A percentile compares a stretch with the other conserved stretches of the same genome.
Conservation (phyloP, 2,888 invertebrate genomes). For the Leuctra nigra region DNA sequence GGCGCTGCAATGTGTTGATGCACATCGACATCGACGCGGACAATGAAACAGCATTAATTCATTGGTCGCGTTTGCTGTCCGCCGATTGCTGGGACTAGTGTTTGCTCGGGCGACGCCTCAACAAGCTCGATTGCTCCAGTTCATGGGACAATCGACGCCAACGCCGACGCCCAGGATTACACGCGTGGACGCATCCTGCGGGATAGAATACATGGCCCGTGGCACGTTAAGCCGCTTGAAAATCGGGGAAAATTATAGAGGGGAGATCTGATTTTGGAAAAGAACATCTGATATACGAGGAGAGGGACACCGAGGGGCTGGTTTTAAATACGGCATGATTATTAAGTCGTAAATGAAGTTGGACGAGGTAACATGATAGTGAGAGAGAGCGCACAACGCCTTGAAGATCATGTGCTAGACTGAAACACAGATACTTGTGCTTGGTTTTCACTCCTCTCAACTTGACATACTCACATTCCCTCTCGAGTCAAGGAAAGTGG, state of each 20-base stretch:
- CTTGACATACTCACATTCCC: no score
- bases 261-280: conserved; percentile 14
- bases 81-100: conserved; percentile 2
- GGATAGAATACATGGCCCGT: conserved; percentile 10
- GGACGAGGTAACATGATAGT: no score
- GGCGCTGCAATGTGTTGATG: no score
- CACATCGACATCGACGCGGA: no score
- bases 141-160: conserved; percentile 13
- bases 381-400: no score
- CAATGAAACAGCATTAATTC: conserved; percentile 25
- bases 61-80: conserved; percentile 13
- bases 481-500: no score
- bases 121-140: conserved; percentile 13
- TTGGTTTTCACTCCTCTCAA: no score
- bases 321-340: background rate
- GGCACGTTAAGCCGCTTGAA: conserved; percentile 13
- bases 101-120: conserved; percentile 7
- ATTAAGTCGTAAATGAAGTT: no score
- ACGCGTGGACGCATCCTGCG: conserved; percentile 9
- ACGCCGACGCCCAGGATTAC: conserved; percentile 13
- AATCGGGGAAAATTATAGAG: conserved; percentile 11
- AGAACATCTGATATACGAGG: conserved; percentile 5
- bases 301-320: background rate
- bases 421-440: no score
- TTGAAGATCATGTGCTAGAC: no score